Evolutionary conservation across 2,888 invertebrate species (phyloP).

Genomic region (Herminia tarsipennalis): DNA sequence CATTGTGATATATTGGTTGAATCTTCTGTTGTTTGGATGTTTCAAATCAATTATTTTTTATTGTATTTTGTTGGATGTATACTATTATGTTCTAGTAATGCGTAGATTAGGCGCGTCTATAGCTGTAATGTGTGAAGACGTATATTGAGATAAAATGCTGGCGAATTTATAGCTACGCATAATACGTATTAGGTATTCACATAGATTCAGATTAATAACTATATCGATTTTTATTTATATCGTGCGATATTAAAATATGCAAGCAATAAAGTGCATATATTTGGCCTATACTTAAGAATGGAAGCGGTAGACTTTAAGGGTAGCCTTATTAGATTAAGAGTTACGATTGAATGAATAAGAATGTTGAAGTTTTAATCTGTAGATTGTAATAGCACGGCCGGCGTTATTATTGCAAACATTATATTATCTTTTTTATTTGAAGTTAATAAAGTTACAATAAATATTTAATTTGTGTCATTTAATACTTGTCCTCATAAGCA

Average conservation of each 20-base stretch:
- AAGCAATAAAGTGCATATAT: constrained; percentile 62
- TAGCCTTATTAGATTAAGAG: constrained; percentile 84
- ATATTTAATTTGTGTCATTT: constrained; percentile 45
- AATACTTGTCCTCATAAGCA: neutral
- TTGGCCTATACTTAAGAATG: constrained; percentile 63
- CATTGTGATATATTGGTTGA: constrained; percentile 24
- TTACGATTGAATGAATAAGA: constrained; percentile 65
- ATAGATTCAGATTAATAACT: constrained; percentile 31
- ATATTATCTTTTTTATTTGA: constrained; percentile 76
- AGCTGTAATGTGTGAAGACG: constrained; percentile 25
- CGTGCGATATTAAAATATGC: constrained; percentile 33
- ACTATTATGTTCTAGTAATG: constrained; percentile 20
- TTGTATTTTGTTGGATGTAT: constrained; percentile 16
- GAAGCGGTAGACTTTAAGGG: constrained; percentile 77
- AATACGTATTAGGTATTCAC: constrained; percentile 22
- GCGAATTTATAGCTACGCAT: constrained; percentile 47
- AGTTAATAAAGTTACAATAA: constrained; percentile 80
- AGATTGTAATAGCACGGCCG: constrained; percentile 76
- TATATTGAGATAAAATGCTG: constrained; percentile 34
- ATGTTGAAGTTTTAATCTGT: constrained; percentile 75
- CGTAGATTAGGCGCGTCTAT: constrained; percentile 28
- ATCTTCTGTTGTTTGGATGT: constrained; percentile 32
- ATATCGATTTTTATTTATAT: constrained; percentile 30
- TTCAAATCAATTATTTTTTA: constrained; percentile 23
- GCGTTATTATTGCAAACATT: constrained; percentile 78